Percentiles rank a stretch among this genome's conserved stretches.
Evolutionary conservation across 2,113 vertebrate species (phyloP).

Genomic region (Pelvicachromis taeniatus): DNA sequence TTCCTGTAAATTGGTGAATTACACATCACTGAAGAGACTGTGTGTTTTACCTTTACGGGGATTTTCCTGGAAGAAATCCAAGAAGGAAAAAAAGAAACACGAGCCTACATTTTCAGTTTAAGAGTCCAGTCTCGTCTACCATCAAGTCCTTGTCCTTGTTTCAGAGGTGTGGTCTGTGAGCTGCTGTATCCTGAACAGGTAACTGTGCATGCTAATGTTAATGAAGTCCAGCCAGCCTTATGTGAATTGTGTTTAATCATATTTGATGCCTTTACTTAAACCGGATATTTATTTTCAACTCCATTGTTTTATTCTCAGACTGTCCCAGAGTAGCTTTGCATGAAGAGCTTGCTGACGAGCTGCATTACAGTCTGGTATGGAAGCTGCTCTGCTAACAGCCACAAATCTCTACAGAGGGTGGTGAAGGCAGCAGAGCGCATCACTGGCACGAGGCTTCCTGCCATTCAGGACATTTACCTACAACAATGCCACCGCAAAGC

Average conservation of each 20-base stretch:
- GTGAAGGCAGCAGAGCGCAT: too few species aligned
- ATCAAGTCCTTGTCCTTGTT: not conserved
- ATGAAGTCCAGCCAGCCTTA: not conserved
- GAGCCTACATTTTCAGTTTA: not conserved
- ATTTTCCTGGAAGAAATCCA: not conserved
- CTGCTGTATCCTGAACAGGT: not conserved
- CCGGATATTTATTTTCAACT: not conserved
- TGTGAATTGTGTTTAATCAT: not conserved
- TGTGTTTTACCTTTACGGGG: not conserved
- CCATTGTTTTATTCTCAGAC: not conserved
- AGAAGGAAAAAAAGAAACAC: not conserved
- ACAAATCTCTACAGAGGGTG: too few species aligned
- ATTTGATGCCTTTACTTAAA: accelerated
- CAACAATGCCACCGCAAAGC: too few species aligned
- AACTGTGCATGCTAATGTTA: not conserved
- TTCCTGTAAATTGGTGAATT: not conserved
- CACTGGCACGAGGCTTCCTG: too few species aligned
- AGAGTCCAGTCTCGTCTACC: not conserved
- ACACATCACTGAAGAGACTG: not conserved
- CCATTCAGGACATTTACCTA: too few species aligned
- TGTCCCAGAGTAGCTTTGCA: not conserved
- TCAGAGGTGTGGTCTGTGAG: not conserved
- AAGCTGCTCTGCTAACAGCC: too few species aligned
- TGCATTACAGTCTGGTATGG: too few species aligned
- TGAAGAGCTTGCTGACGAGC: too few species aligned